Conservation (phyloP, 2,113 vertebrate species). For the Crotophaga sulcirostris region DNA sequence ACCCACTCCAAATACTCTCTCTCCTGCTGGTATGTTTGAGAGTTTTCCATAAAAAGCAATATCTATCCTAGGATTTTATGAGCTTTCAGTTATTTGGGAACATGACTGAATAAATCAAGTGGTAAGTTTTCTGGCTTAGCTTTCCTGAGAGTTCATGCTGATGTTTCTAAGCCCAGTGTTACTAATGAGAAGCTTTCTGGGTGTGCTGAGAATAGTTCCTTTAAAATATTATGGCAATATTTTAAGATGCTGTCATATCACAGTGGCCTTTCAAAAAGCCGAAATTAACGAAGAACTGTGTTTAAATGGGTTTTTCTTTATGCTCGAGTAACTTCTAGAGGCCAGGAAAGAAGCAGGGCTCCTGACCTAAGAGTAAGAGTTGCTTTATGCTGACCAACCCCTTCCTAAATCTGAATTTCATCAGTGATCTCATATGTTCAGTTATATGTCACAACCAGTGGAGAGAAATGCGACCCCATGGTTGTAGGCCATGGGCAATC, state of each 20-base stretch:
- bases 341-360: not conserved
- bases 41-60: slow-evolving; percentile 4
- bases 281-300: not conserved
- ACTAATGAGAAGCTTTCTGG: not conserved
- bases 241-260: not conserved
- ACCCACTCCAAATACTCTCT: not conserved
- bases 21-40: not conserved
- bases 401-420: not conserved
- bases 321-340: not conserved
- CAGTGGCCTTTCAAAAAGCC: not conserved
- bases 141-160: not conserved
- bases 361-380: not conserved
- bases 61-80: not conserved
- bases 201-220: not conserved
- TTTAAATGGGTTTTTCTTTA: not conserved
- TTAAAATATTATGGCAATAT: not conserved
- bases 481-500: not conserved
- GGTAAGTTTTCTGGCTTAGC: not conserved
- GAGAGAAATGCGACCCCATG: accelerated
- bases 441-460: not conserved
- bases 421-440: not conserved
- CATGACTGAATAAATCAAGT: slow-evolving; percentile 33
- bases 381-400: not conserved
- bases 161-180: not conserved
- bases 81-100: slow-evolving; percentile 4